Evolutionary conservation across 1,140 invertebrate genomes (phyloP).

Genomic region (Drosophila sproati): DNA sequence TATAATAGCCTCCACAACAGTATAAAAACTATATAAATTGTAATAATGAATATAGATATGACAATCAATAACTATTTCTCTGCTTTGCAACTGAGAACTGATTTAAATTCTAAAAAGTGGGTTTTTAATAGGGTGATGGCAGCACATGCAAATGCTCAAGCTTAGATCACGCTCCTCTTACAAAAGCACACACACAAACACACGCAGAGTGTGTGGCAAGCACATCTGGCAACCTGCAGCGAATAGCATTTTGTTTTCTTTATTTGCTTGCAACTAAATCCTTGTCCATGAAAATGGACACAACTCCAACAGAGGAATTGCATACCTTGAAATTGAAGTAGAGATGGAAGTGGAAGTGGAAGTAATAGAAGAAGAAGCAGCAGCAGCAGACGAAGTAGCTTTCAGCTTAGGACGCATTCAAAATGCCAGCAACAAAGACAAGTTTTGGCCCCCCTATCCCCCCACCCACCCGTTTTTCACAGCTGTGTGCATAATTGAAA

Average conservation of each 20-base stretch:
- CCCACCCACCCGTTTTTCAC: constrained; percentile 5
- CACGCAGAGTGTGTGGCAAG: constrained; percentile 9
- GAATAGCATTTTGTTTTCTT: constrained; percentile 46
- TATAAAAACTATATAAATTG: too few species aligned
- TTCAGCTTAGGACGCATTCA: constrained; percentile 50
- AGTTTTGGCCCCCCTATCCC: neutral
- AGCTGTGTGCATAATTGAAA: constrained; percentile 76
- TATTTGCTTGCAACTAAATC: constrained; percentile 42
- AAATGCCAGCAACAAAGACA: constrained; percentile 24
- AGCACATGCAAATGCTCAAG: neutral
- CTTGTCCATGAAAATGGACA: constrained; percentile 38
- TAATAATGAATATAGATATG: too few species aligned
- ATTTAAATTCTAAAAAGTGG: neutral
- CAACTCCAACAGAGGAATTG: constrained; percentile 10
- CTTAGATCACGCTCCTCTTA: neutral
- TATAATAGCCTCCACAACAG: too few species aligned
- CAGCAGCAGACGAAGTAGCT: neutral
- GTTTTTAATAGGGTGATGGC: neutral
- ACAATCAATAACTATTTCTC: too few species aligned
- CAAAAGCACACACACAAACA: neutral
- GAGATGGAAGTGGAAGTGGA: too few species aligned
- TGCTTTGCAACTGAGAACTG: too few species aligned
- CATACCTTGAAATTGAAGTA: constrained; percentile 15
- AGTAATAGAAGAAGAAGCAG: neutral
- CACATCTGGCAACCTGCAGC: constrained; percentile 29